phyloP scores from a whole-genome alignment of 2,113 vertebrate genomes.

The Brienomyrus brachyistius region DNA sequence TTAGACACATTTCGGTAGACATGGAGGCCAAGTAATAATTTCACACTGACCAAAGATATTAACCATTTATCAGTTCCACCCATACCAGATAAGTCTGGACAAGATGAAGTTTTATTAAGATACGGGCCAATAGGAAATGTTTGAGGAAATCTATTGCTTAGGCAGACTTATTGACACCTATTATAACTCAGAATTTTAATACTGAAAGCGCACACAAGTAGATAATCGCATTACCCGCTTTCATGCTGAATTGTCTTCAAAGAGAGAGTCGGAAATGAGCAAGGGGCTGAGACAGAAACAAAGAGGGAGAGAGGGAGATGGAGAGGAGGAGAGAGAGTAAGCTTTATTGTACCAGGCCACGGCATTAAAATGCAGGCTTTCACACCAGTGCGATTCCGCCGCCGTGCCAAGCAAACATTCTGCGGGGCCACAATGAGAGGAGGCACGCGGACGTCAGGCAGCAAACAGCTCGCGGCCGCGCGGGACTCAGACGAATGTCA shows the following conservation, averaged over 20 bases:
- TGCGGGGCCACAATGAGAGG: not conserved
- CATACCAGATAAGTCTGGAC: not conserved
- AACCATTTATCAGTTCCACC: not conserved
- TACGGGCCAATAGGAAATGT: not conserved
- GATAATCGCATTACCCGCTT: slow-evolving; percentile 11
- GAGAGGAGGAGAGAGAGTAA: not conserved
- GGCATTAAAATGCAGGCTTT: not conserved
- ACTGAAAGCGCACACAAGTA: not conserved
- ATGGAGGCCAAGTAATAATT: not conserved
- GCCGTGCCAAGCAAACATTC: not conserved
- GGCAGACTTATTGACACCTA: not conserved
- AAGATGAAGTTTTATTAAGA: not conserved
- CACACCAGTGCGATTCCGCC: not conserved
- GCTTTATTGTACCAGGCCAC: too few relatives aligned
- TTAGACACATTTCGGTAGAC: not conserved
- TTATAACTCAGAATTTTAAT: not conserved
- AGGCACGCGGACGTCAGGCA: not conserved
- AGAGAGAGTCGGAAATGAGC: not conserved
- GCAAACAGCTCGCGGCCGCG: not conserved
- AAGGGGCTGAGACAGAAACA: slow-evolving; percentile 11
- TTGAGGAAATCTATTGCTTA: not conserved
- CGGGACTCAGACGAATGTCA: not conserved
- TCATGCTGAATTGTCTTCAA: slow-evolving; percentile 2
- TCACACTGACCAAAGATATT: not conserved
- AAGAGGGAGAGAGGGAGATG: not conserved